These are phyloP conservation scores for Calidris pugnax DNA, from an alignment of 2,113 vertebrate genomes.

Conservation along the genomic window DNA sequence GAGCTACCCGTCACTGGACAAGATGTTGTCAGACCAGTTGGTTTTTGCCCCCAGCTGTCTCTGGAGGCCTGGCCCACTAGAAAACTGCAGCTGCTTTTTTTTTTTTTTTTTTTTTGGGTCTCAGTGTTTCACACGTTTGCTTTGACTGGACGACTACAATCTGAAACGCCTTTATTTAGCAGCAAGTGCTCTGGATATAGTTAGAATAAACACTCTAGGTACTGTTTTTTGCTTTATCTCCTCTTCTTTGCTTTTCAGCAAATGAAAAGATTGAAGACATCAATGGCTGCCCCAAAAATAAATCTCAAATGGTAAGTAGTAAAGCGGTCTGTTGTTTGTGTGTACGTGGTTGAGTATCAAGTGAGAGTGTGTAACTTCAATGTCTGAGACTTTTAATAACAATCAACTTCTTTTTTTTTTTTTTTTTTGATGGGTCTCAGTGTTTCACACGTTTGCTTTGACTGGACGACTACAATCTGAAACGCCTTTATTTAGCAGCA, in stretches of 20 bases:
- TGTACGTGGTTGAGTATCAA: neutral
- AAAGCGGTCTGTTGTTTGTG: neutral
- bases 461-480: constrained; percentile 57
- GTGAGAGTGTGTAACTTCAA: neutral
- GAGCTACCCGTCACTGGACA: neutral
- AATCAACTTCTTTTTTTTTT: too few relatives aligned
- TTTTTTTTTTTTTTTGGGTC: constrained; percentile 40
- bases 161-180: constrained; percentile 7
- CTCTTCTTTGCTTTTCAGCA: constrained; percentile 79
- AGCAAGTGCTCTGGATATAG: constrained; percentile 37
- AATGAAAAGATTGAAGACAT: constrained; percentile 99
- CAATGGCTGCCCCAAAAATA: constrained; percentile 96
- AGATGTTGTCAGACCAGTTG: constrained; percentile 78
- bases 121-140: constrained; percentile 68
- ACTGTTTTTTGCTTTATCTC: constrained; percentile 2
- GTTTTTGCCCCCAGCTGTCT: constrained; percentile 88
- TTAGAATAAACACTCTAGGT: neutral
- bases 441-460: constrained; percentile 67
- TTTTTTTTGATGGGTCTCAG: constrained; percentile 46
- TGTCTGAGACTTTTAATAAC: neutral
- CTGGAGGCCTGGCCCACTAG: constrained; percentile 69
- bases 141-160: constrained; percentile 62
- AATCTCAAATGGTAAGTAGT: constrained; percentile 95
- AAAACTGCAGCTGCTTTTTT: constrained; percentile 65
- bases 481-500: constrained; percentile 24